phyloP scores from a whole-genome alignment of 2,113 vertebrate genomes.

The Xyrauchen texanus region DNA sequence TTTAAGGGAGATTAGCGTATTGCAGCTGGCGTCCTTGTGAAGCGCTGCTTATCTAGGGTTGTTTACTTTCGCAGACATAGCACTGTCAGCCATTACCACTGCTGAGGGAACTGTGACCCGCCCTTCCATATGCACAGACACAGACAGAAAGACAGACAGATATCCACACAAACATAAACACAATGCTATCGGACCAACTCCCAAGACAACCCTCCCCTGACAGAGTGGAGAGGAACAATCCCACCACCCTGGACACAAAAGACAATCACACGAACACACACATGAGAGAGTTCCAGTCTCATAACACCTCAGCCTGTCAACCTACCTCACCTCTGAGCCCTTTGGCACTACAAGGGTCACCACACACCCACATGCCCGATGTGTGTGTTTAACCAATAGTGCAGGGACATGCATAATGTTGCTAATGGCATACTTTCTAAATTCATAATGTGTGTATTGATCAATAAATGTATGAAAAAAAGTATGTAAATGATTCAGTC shows the following conservation, averaged over 20 bases:
- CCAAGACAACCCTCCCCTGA: constrained; percentile 54
- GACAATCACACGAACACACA: constrained; percentile 33
- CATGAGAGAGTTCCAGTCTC: constrained; percentile 52
- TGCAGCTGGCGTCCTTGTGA: constrained; percentile 58
- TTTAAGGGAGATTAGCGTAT: constrained; percentile 55
- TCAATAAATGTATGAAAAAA: constrained; percentile 4
- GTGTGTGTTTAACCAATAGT: constrained; percentile 6
- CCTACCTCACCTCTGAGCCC: constrained; percentile 48
- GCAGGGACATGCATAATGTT: not conserved
- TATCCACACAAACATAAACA: constrained; percentile 46
- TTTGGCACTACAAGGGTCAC: constrained; percentile 52
- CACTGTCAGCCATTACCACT: constrained; percentile 53
- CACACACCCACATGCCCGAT: constrained; percentile 26
- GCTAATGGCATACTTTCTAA: not conserved
- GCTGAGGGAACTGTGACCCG: constrained; percentile 28
- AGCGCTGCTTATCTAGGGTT: constrained; percentile 51
- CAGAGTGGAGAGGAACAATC: constrained; percentile 41
- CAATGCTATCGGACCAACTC: constrained; percentile 53
- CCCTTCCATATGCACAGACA: constrained; percentile 18
- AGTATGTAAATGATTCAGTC: not conserved
- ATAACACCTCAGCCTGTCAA: constrained; percentile 54
- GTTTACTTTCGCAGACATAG: constrained; percentile 53
- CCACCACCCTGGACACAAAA: constrained; percentile 39
- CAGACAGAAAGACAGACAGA: constrained; percentile 44
- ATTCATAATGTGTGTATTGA: not conserved